Conservation (phyloP, 2,888 invertebrate genomes). For the Megaustenia siamemsis region DNA sequence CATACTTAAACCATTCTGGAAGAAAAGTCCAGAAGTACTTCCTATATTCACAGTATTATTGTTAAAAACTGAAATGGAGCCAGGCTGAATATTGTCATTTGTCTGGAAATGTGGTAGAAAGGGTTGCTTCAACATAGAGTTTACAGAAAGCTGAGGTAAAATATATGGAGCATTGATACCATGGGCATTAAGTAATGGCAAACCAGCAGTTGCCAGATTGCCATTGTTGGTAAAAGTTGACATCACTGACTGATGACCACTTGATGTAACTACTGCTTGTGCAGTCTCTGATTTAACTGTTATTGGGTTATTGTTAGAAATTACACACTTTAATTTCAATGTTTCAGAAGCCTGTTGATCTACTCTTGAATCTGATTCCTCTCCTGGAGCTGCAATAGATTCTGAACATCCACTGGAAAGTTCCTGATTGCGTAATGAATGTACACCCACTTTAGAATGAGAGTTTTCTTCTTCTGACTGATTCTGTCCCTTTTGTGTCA, state of each 20-base stretch:
- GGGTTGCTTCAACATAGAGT: not conserved
- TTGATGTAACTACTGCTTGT: not conserved
- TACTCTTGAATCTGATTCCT: not conserved
- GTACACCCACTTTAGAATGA: not conserved
- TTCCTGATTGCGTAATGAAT: not conserved
- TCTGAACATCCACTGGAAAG: not conserved
- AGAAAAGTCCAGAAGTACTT: not conserved
- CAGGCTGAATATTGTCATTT: not conserved
- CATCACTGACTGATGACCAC: not conserved
- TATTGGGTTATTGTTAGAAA: not conserved
- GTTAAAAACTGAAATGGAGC: not conserved
- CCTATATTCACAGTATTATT: not conserved
- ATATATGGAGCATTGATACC: not conserved
- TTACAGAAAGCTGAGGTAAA: not conserved
- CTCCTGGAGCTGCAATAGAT: not conserved
- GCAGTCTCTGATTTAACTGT: not conserved
- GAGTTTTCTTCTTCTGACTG: not conserved
- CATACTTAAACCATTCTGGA: conserved; percentile 6
- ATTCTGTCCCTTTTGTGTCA: not conserved
- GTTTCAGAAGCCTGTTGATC: not conserved
- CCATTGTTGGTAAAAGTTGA: not conserved
- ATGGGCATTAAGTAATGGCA: not conserved
- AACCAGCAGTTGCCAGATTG: not conserved
- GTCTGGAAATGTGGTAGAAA: not conserved
- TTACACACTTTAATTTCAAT: not conserved